Evolutionary conservation across 2,888 invertebrate species (phyloP).

Genomic region (Temnothorax unifasciatus): DNA sequence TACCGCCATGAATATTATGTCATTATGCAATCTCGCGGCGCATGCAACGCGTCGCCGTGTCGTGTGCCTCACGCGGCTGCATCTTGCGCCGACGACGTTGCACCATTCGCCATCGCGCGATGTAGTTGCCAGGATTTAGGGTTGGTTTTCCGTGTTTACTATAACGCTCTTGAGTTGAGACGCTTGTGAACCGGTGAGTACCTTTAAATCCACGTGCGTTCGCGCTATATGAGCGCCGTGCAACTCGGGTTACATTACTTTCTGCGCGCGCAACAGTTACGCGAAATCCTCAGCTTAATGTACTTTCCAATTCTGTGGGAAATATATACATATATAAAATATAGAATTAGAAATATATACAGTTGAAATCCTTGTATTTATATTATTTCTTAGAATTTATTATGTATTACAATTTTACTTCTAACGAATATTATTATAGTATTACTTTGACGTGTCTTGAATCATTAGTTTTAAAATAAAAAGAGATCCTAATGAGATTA

Average conservation of each 20-base stretch:
- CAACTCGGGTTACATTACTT: background rate
- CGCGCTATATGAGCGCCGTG: background rate
- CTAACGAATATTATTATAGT: background rate
- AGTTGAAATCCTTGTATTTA: background rate
- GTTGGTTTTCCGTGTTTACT: slow-evolving; percentile 16
- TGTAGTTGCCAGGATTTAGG: slow-evolving; percentile 44
- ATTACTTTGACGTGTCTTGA: background rate
- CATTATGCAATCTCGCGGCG: slow-evolving; percentile 85
- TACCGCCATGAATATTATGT: slow-evolving; percentile 85
- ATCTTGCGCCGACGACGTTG: slow-evolving; percentile 17
- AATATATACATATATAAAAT: background rate
- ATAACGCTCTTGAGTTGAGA: slow-evolving; percentile 8
- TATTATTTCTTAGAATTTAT: background rate
- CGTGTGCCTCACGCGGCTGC: slow-evolving; percentile 51
- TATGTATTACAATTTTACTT: slow-evolving; percentile 7
- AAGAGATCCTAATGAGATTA: background rate
- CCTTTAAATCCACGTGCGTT: slow-evolving; percentile 19
- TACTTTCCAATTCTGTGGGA: background rate
- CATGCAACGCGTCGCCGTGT: slow-evolving; percentile 80
- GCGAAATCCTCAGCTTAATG: background rate
- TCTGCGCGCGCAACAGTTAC: slow-evolving; percentile 6
- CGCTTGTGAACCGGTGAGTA: background rate
- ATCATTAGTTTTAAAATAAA: background rate
- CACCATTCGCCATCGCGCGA: slow-evolving; percentile 29
- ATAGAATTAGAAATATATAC: background rate